A percentile compares a stretch with the other conserved stretches of the same genome.
phyloP scores from a whole-genome alignment of 2,888 invertebrate genomes.

The Phengaris alcon region DNA sequence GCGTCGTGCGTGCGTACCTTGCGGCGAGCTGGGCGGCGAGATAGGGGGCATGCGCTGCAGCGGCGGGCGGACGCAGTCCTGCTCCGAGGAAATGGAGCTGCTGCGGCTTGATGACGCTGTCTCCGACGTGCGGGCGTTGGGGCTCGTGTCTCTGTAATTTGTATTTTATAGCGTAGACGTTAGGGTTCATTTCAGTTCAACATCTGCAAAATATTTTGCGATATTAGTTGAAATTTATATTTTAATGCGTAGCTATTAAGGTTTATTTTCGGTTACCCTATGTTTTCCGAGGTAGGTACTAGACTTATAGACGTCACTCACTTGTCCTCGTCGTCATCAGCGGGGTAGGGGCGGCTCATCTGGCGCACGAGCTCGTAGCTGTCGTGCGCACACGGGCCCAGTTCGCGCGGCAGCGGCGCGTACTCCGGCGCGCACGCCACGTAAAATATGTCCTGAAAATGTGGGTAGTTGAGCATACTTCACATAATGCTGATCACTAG shows the following conservation, averaged over 20 bases:
- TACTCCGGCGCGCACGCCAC: conserved; percentile 75
- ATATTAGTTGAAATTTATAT: no score
- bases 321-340: conserved; percentile 64
- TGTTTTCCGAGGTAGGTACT: no score
- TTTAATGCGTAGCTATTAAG: no score
- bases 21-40: conserved; percentile 69
- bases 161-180: background rate
- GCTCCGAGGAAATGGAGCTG: conserved; percentile 72
- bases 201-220: background rate
- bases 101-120: conserved; percentile 70
- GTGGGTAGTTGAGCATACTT: background rate
- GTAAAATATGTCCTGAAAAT: conserved; percentile 70
- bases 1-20: conserved; percentile 49
- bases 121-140: conserved; percentile 58
- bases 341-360: conserved; percentile 61
- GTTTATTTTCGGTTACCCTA: no score
- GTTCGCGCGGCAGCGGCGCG: conserved; percentile 64
- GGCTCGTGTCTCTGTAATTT: conserved; percentile 36
- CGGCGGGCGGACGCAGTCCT: conserved; percentile 69
- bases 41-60: conserved; percentile 69
- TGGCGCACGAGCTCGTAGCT: conserved; percentile 64
- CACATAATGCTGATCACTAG: no score
- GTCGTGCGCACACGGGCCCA: conserved; percentile 66
- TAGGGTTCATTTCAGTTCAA: background rate
- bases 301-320: background rate